A percentile compares a stretch with the other conserved stretches of the same genome.
phyloP scores from a whole-genome alignment of 2,797 vertebrate species.

The Chaenodraco wilsoni region DNA sequence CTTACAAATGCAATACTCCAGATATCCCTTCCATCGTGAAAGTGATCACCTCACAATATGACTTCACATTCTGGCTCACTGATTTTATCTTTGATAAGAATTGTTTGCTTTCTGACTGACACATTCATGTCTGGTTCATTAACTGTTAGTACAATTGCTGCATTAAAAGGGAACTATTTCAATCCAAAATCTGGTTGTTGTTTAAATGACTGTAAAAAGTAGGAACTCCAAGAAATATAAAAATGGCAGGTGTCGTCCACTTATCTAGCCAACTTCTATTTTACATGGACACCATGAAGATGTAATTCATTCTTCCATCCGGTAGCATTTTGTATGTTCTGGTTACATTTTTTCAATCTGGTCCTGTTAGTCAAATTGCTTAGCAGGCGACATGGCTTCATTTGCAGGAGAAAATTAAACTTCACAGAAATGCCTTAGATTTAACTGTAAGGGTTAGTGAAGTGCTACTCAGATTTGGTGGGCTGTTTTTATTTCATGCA shows the following conservation, averaged over 20 bases:
- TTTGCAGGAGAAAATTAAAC: conserved; percentile 50
- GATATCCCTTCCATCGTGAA: conserved; percentile 42
- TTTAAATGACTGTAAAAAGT: conserved; percentile 35
- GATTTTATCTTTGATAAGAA: conserved; percentile 27
- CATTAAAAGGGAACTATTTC: conserved; percentile 72
- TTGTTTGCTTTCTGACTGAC: conserved; percentile 23
- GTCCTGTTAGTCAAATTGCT: conserved; percentile 16
- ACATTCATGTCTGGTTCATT: conserved; percentile 24
- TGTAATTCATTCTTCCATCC: conserved; percentile 40
- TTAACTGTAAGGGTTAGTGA: conserved; percentile 52
- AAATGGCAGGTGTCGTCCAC: conserved; percentile 15
- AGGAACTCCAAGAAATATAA: conserved; percentile 17
- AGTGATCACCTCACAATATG: conserved; percentile 48
- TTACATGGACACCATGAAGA: neutral
- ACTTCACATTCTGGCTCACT: conserved; percentile 34
- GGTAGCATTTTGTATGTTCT: neutral
- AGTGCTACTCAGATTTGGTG: conserved; percentile 54
- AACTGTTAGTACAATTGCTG: conserved; percentile 32
- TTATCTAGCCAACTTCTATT: conserved; percentile 7
- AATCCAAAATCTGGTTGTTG: conserved; percentile 50
- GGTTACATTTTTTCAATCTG: neutral
- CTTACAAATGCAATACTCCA: conserved; percentile 72
- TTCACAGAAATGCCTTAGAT: conserved; percentile 77
- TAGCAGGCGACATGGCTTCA: conserved; percentile 16
- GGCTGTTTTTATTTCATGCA: conserved; percentile 39